These are phyloP conservation scores for Atractosteus spatula DNA, from an alignment of 2,113 vertebrate species.

Conservation along the genomic window DNA sequence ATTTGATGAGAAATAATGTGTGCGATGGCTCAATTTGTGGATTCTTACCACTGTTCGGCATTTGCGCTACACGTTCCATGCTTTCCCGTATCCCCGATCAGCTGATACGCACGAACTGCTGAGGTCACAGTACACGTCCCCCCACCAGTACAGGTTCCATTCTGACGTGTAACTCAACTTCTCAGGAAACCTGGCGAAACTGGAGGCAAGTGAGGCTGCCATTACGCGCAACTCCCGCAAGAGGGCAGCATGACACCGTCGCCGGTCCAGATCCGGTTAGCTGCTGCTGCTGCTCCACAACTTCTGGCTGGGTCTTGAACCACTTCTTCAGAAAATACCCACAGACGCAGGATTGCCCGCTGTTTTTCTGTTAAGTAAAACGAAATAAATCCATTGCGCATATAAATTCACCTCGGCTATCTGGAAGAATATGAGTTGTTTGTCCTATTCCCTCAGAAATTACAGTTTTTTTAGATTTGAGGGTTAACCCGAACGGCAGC, in stretches of 20 bases:
- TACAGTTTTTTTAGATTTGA: too few species aligned
- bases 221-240: not conserved
- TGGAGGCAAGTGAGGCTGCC: conserved; percentile 16
- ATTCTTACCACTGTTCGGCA: conserved; percentile 59
- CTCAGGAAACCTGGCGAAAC: conserved; percentile 38
- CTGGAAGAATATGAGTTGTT: too few species aligned
- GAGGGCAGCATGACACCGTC: conserved; percentile 32
- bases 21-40: not conserved
- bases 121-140: conserved; percentile 63
- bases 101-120: conserved; percentile 54
- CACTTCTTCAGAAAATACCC: not conserved
- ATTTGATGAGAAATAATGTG: not conserved
- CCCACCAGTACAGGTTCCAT: conserved; percentile 63
- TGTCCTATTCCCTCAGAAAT: too few species aligned
- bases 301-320: too few species aligned
- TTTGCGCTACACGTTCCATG: conserved; percentile 62
- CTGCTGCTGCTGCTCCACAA: too few species aligned
- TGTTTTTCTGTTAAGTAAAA: too few species aligned
- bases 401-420: too few species aligned
- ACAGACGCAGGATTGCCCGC: not conserved
- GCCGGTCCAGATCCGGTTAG: too few species aligned
- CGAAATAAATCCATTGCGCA: too few species aligned
- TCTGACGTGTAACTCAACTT: conserved; percentile 68
- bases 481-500: too few species aligned
- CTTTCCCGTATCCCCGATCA: conserved; percentile 57